phyloP scores from a whole-genome alignment of 2,113 vertebrate genomes.

The Leptosomus discolor region DNA sequence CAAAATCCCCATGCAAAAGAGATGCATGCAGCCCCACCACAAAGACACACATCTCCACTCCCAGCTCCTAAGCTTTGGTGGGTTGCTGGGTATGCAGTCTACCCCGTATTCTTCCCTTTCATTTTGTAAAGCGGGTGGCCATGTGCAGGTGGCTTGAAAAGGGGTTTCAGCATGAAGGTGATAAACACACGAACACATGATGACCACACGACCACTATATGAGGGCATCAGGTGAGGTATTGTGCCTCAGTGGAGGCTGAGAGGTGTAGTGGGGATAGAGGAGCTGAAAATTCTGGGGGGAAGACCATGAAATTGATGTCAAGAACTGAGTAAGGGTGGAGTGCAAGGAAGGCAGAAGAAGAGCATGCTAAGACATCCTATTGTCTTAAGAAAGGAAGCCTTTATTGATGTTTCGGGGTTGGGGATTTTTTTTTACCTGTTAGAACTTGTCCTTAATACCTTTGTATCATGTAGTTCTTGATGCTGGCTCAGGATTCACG shows the following conservation, averaged over 20 bases:
- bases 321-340: background rate
- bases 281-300: background rate
- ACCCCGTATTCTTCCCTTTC: slow-evolving; percentile 11
- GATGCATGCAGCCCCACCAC: background rate
- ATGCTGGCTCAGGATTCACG: background rate
- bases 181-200: background rate
- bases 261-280: background rate
- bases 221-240: accelerated
- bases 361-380: accelerated
- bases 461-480: background rate
- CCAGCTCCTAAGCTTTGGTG: background rate
- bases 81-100: background rate
- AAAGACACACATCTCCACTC: background rate
- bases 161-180: background rate
- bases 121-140: background rate
- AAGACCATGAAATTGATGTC: background rate
- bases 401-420: background rate
- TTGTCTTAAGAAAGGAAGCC: background rate
- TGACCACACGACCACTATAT: accelerated
- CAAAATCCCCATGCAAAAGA: background rate
- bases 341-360: background rate
- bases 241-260: background rate
- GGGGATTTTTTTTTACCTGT: slow-evolving; percentile 31
- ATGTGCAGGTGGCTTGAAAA: background rate
- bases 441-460: slow-evolving; percentile 10